phyloP scores from a whole-genome alignment of 2,797 vertebrate genomes.

The Phrynocephalus guinanensis region DNA sequence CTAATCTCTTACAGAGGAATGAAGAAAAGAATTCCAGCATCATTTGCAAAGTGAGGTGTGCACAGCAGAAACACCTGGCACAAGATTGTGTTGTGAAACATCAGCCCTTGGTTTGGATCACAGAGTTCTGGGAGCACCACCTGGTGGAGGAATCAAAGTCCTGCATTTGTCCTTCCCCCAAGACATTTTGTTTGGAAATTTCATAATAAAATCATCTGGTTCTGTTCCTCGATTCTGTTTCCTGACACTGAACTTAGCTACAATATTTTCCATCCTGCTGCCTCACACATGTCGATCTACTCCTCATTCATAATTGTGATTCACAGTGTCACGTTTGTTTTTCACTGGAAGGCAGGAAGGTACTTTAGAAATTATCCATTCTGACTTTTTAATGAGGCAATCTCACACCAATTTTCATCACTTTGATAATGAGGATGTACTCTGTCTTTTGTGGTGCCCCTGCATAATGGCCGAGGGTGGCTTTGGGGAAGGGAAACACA shows the following conservation, averaged over 20 bases:
- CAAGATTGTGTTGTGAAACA: neutral
- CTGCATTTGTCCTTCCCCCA: slow-evolving; percentile 8
- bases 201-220: rapidly evolving
- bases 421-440: neutral
- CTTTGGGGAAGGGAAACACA: neutral
- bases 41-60: neutral
- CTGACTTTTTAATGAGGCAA: neutral
- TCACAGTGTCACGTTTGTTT: neutral
- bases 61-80: neutral
- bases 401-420: rapidly evolving
- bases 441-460: rapidly evolving
- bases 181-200: rapidly evolving
- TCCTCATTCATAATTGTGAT: slow-evolving; percentile 6
- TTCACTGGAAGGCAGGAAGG: slow-evolving; percentile 27
- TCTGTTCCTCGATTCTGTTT: neutral
- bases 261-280: rapidly evolving
- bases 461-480: rapidly evolving
- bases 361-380: slow-evolving; percentile 15
- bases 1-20: too few relatives aligned
- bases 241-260: neutral
- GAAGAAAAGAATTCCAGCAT: neutral
- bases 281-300: neutral
- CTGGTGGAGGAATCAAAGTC: slow-evolving; percentile 57
- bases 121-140: slow-evolving; percentile 71
- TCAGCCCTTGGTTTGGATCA: neutral